Percentiles rank a stretch among this genome's conserved stretches.
phyloP scores from a whole-genome alignment of 2,797 vertebrate species.

The Eulemur albifrons region DNA sequence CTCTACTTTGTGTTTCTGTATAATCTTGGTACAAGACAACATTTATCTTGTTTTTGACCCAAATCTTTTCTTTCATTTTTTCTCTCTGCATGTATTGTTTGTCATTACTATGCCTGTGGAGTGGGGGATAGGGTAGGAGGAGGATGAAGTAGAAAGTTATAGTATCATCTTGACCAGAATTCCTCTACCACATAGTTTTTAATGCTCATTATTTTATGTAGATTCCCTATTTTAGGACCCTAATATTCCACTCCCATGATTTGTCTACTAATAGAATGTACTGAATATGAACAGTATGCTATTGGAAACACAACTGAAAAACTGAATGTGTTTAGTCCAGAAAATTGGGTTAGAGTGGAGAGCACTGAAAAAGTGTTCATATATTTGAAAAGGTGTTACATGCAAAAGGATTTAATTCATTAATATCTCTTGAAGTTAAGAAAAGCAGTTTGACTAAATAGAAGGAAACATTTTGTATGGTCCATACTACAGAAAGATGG shows the following conservation, averaged over 20 bases:
- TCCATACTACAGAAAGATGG: background rate
- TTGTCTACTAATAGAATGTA: background rate
- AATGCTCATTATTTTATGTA: background rate
- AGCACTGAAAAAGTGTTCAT: background rate
- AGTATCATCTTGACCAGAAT: background rate
- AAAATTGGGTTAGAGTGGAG: background rate
- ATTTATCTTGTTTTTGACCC: background rate
- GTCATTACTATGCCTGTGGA: background rate
- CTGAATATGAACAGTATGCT: background rate
- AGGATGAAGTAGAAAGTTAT: background rate
- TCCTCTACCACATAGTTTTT: background rate
- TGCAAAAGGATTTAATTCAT: background rate
- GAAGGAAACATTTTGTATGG: background rate
- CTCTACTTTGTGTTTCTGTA: background rate
- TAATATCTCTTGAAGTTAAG: background rate
- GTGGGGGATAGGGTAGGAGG: background rate
- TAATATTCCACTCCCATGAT: background rate
- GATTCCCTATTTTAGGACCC: background rate
- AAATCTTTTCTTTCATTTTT: background rate
- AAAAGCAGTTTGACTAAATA: background rate
- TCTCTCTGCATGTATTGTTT: background rate
- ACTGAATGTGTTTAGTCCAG: background rate
- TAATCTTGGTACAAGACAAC: background rate
- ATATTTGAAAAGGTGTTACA: slow-evolving; percentile 19
- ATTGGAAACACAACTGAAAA: background rate